Evolutionary conservation across 53 echinoderm and acorn worm genomes (phyloP).

Genomic region (Arbacia lixula): DNA sequence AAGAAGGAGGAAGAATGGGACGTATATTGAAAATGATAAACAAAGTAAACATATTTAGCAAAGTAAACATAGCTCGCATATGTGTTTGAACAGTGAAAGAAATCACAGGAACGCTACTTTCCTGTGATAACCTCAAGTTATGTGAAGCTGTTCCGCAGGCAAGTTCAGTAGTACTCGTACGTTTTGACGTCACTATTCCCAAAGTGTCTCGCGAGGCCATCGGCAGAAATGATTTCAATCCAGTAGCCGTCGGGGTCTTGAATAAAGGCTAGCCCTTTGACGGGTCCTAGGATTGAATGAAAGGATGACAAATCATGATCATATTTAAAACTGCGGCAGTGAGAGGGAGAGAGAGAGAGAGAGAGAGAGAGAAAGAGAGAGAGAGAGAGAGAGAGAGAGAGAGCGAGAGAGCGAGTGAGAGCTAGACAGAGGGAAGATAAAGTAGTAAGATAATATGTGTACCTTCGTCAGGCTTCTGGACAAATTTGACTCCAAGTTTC

Average conservation of each 20-base stretch:
- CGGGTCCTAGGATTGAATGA: conserved; percentile 55
- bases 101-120: too few species aligned
- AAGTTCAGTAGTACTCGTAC: too few species aligned
- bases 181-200: too few species aligned
- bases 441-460: background rate
- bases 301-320: background rate
- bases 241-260: conserved; percentile 96
- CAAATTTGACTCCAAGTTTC: conserved; percentile 75
- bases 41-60: background rate
- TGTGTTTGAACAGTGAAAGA: background rate
- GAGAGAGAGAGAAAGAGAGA: background rate
- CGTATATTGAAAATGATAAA: background rate
- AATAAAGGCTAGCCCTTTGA: conserved; percentile 90
- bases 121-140: too few species aligned
- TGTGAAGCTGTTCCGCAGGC: too few species aligned
- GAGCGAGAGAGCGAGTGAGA: background rate
- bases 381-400: background rate
- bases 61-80: background rate
- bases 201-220: conserved; percentile 6
- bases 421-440: background rate
- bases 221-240: conserved; percentile 69
- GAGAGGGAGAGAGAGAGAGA: background rate
- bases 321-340: background rate
- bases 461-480: conserved; percentile 88
- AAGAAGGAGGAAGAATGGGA: background rate